Evolutionary conservation across 2,888 invertebrate genomes (phyloP), one percentile per base, ranked within the genome.

Genomic region (Ephialtes manifestator): DNA sequence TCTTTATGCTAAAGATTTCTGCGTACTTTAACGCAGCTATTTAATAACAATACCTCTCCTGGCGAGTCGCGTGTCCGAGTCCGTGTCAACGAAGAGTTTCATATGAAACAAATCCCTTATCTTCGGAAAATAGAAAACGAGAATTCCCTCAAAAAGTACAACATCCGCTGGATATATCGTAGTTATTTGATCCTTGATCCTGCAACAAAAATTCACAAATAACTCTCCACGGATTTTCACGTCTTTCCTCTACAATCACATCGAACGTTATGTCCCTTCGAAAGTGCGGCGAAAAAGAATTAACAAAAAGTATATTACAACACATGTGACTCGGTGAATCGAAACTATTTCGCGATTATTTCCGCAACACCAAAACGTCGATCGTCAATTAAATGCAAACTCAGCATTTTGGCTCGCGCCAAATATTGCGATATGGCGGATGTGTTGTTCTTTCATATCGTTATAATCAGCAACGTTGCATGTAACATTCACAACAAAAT

Each of bases 1-100:
- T 10, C 10, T 39, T 39, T 0, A 10, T 39, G 10, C 10, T 8
- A 39, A 7, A 10, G 1, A 10, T 10, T 39, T 10, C 2, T 2
- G 10, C 1, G 39, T 1, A 7, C 39, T 8, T 39, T 39, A 39
- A 39, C 0, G 39, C 10, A 0, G n/a, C 18, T 55, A 31, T 13
- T 28, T 24, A 2, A 43, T 13, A n/a, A 39, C 35, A 79, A 87
- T 94, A 99, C 99, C 99, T 96, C 99, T 96, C 90, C 99, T 96
- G 0, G 99, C 99, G 28, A 99, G 95, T 92, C 99, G 96, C 0
- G 99, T 99, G 94, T 99, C 99, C 0, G 99, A 99, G 95, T 99
- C 99, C 0, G 99, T 99, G 93, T 99, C 99, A 4, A 99, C 99
- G 95, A 99, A 99, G 53, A 99, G 95, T 94, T 99, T 99, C 99